These are phyloP conservation scores for Pterois miles DNA, from an alignment of 2,797 vertebrate genomes.

Conservation along the genomic window DNA sequence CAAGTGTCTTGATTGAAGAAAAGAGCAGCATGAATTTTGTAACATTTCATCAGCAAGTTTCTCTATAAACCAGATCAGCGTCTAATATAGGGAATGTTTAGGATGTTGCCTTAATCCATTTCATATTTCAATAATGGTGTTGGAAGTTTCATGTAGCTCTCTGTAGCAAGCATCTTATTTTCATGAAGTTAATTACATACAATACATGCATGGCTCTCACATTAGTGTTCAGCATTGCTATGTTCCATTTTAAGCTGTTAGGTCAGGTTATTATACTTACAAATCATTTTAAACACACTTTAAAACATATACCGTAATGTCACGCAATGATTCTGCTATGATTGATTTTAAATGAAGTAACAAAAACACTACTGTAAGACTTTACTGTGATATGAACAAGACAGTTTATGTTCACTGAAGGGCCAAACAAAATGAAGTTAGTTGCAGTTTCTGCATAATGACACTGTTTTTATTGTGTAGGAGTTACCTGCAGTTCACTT, in stretches of 20 bases:
- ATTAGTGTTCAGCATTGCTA: constrained; percentile 5
- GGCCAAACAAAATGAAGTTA: constrained; percentile 7
- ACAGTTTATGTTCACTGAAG: background rate
- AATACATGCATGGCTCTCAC: constrained; percentile 30
- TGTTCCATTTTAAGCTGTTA: background rate
- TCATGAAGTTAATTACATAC: constrained; percentile 41
- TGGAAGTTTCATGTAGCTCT: constrained; percentile 19
- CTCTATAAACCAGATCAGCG: constrained; percentile 3
- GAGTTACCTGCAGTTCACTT: background rate
- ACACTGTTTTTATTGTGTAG: background rate
- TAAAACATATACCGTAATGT: background rate
- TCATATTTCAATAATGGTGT: constrained; percentile 1
- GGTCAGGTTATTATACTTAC: constrained; percentile 3
- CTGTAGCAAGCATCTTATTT: constrained; percentile 18
- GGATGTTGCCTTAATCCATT: constrained; percentile 15
- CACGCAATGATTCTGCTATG: background rate
- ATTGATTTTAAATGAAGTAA: constrained; percentile 41
- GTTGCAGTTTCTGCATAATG: background rate
- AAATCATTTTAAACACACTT: background rate
- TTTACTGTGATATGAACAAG: background rate
- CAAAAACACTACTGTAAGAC: background rate
- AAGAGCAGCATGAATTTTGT: background rate
- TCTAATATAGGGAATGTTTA: background rate
- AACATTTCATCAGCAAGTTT: background rate
- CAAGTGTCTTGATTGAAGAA: background rate